These are phyloP conservation scores for Tribolium castaneum DNA, from an alignment of 1,140 invertebrate genomes.

Conservation along the genomic window DNA sequence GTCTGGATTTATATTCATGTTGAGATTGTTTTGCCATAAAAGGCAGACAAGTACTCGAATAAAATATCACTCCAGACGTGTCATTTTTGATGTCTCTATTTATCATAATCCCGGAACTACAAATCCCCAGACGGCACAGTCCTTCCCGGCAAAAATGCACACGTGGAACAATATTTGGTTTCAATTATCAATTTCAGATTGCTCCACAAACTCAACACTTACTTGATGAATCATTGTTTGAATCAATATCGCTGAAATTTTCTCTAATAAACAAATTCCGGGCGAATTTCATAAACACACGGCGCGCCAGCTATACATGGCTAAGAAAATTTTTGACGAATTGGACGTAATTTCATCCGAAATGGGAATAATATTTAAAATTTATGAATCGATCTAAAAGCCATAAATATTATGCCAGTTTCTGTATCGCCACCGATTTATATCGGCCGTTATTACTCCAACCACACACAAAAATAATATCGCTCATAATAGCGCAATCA, in stretches of 20 bases:
- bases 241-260: not conserved
- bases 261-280: not conserved
- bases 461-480: slow-evolving; percentile 12
- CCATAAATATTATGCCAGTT: not conserved
- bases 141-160: not conserved
- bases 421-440: not conserved
- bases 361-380: not conserved
- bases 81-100: slow-evolving; percentile 29
- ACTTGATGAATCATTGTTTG: not conserved
- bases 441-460: not conserved
- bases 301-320: not conserved
- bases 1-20: slow-evolving; percentile 22
- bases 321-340: not conserved
- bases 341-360: slow-evolving; percentile 1
- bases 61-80: slow-evolving; percentile 29
- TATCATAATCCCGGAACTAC: slow-evolving; percentile 10
- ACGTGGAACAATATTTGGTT: slow-evolving; percentile 14
- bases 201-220: not conserved
- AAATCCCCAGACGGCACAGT: not conserved
- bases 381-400: slow-evolving; percentile 5
- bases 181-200: slow-evolving; percentile 16
- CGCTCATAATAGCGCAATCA: slow-evolving; percentile 17
- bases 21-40: slow-evolving; percentile 20
- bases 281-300: not conserved
- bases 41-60: slow-evolving; percentile 2